Evolutionary conservation across 1,140 invertebrate species (phyloP), one percentile per base, ranked within the genome.

Genomic region (Neodiprion lecontei): DNA sequence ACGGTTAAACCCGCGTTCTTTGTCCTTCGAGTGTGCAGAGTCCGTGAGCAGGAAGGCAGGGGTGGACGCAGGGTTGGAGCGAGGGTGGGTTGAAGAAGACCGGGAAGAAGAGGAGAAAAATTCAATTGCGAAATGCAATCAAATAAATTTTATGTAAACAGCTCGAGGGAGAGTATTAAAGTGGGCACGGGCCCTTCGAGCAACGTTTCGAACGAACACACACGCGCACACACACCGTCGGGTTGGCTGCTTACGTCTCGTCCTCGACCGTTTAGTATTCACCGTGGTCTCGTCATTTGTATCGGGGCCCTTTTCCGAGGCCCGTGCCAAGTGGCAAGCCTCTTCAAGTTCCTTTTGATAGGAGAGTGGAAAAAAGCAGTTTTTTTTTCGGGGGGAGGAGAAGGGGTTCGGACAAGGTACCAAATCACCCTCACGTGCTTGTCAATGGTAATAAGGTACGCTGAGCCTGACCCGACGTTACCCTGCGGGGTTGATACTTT

Each of bases 71-170:
- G 17, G 17, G 17, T 0, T 21, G 17, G 17, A 21, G 17, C 17
- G 17, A 21, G 17, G 17, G 17, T 21, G 17, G 5, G 28, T 40
- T 0, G 28, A 40, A 12, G 11, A 17, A 61, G n/a, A 12, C 53
- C 53, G 9, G n/a, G n/a, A 61, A 61, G 53, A 61, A 61, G 11
- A 61, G 53, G n/a, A 61, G 53, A 61, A 61, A 61, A 61, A 61
- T 61, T 61, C 53, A 61, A 61, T 61, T 61, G 53, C 53, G 53
- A 61, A 61, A 61, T 61, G 5, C 11, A 61, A 61, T 61, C 11
- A 61, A 61, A 61, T 61, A 61, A 61, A 61, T 61, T 61, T 61
- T 61, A 61, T 61, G 53, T 17, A 61, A 61, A 61, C 53, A 14
- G 9, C 53, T 61, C 4, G 0, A 61, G 53, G 53, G 53, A 61